Percentiles rank a stretch among this genome's conserved stretches.
Conservation (phyloP, 2,888 invertebrate species). For the Brenthis hecate region DNA sequence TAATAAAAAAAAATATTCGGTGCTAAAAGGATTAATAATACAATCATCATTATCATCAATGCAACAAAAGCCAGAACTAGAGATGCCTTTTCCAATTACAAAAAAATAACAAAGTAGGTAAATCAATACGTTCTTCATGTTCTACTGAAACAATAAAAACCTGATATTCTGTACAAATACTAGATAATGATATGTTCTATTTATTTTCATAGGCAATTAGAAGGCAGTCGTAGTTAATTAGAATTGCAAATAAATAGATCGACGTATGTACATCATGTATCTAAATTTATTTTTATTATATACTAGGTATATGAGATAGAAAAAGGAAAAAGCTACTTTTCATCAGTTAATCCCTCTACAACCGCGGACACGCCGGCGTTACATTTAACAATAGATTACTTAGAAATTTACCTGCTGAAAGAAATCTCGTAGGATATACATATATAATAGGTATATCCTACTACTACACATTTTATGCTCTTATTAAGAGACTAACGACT, state of each 20-base stretch:
- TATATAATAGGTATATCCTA: too few species aligned
- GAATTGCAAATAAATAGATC: neutral
- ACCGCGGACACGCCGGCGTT: too few species aligned
- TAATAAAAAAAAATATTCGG: neutral
- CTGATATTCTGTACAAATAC: neutral
- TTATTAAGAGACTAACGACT: too few species aligned
- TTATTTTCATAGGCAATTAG: neutral
- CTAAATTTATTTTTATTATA: too few species aligned
- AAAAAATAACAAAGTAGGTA: slow-evolving; percentile 2
- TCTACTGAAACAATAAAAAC: slow-evolving; percentile 6
- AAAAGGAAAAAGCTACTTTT: too few species aligned
- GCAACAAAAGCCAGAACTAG: slow-evolving; percentile 2
- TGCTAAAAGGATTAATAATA: slow-evolving; percentile 5
- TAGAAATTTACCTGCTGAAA: too few species aligned
- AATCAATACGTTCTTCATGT: slow-evolving; percentile 1
- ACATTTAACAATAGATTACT: too few species aligned
- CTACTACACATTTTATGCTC: too few species aligned
- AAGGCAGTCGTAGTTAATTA: neutral
- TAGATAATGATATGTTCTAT: neutral
- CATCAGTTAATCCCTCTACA: too few species aligned
- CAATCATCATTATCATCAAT: slow-evolving; percentile 17
- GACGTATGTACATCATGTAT: neutral
- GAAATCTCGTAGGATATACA: too few species aligned
- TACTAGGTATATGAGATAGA: too few species aligned
- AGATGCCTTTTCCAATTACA: neutral